Conservation (phyloP, 2,113 vertebrate species). For the Rhynchopsitta pachyrhyncha region DNA sequence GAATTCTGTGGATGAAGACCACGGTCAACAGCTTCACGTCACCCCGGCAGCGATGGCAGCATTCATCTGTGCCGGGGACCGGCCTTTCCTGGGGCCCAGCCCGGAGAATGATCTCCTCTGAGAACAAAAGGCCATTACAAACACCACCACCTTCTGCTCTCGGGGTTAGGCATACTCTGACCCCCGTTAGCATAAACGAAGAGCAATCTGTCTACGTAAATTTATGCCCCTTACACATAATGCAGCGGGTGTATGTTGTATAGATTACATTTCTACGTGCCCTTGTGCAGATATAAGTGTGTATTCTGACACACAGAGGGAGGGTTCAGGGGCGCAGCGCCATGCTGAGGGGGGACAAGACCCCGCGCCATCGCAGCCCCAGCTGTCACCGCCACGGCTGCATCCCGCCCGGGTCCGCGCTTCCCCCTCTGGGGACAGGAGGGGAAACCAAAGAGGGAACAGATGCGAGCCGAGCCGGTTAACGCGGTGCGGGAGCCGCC, state of each 20-base stretch:
- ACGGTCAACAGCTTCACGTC: slow-evolving; percentile 9
- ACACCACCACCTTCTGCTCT: slow-evolving; percentile 69
- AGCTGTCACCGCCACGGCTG: slow-evolving; percentile 18
- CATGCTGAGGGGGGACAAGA: neutral
- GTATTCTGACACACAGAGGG: neutral
- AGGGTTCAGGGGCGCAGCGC: neutral
- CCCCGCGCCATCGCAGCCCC: neutral
- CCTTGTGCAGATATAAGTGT: neutral
- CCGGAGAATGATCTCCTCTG: neutral
- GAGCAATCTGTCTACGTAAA: slow-evolving; percentile 53
- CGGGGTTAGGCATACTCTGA: slow-evolving; percentile 53
- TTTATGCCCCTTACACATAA: slow-evolving; percentile 38
- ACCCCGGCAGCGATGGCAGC: neutral
- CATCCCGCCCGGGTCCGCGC: neutral
- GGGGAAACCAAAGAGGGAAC: slow-evolving; percentile 25
- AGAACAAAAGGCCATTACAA: slow-evolving; percentile 66
- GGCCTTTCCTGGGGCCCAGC: slow-evolving; percentile 51
- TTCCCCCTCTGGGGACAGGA: slow-evolving; percentile 12
- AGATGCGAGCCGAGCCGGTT: slow-evolving; percentile 37
- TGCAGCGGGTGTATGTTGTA: neutral
- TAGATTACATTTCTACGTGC: neutral
- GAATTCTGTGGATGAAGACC: slow-evolving; percentile 44
- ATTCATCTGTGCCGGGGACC: neutral
- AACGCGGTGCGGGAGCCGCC: neutral
- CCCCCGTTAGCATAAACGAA: slow-evolving; percentile 57